Evolutionary conservation across 2,113 vertebrate genomes (phyloP).

Genomic region (Trochalopteron elliotii): DNA sequence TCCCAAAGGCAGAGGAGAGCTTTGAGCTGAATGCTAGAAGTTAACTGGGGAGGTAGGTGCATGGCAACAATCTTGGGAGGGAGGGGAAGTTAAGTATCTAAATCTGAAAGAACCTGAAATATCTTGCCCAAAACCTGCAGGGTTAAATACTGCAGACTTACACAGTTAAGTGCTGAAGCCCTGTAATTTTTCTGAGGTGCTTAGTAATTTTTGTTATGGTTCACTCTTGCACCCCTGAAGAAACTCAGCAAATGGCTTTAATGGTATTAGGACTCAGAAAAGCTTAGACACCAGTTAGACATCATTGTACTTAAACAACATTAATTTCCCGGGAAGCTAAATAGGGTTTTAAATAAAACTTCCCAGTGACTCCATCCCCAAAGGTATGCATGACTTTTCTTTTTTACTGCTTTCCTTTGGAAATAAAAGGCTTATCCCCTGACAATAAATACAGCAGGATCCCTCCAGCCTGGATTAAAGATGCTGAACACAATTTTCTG

Average conservation of each 20-base stretch:
- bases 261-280: not conserved
- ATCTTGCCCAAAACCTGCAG: rapidly evolving
- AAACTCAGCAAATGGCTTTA: not conserved
- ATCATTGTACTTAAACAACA: not conserved
- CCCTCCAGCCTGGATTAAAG: not conserved
- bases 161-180: rapidly evolving
- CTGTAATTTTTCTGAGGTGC: not conserved
- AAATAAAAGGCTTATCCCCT: not conserved
- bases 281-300: not conserved
- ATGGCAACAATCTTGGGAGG: rapidly evolving
- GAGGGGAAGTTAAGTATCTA: not conserved
- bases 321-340: not conserved
- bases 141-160: not conserved
- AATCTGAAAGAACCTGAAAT: not conserved
- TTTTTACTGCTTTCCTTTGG: not conserved
- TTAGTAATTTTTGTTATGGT: not conserved
- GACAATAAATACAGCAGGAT: not conserved
- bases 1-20: not conserved
- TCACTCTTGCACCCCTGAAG: not conserved
- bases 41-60: not conserved
- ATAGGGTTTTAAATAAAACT: not conserved
- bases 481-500: not conserved
- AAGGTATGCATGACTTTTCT: not conserved
- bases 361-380: not conserved
- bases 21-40: not conserved